phyloP scores from a whole-genome alignment of 2,888 invertebrate species.

The Chesias legatella region DNA sequence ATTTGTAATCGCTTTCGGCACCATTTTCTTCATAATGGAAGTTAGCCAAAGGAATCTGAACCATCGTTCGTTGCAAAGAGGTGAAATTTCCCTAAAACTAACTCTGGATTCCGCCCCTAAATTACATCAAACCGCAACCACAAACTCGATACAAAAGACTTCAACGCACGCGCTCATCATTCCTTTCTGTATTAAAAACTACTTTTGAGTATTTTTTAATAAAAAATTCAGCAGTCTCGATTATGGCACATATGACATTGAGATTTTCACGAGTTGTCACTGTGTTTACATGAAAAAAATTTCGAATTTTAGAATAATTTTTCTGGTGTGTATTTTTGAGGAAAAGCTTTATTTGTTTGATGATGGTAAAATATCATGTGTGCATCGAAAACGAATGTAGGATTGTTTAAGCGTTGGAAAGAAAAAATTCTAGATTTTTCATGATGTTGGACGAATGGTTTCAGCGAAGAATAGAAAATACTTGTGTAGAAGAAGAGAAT shows the following conservation, averaged over 20 bases:
- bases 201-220: slow-evolving; percentile 6
- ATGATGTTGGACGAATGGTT: slow-evolving; percentile 79
- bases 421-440: slow-evolving; percentile 49
- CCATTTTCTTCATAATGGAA: no score
- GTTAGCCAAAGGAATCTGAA: neutral
- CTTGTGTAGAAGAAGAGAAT: slow-evolving; percentile 53
- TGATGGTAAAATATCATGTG: slow-evolving; percentile 75
- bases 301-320: slow-evolving; percentile 70
- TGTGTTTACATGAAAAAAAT: slow-evolving; percentile 65
- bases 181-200: slow-evolving; percentile 13
- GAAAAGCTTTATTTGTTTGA: slow-evolving; percentile 72
- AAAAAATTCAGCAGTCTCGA: slow-evolving; percentile 30
- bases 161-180: slow-evolving; percentile 18
- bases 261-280: slow-evolving; percentile 56
- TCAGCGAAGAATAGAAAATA: slow-evolving; percentile 60
- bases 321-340: slow-evolving; percentile 76
- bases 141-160: slow-evolving; percentile 19
- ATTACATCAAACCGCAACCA: neutral
- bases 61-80: neutral
- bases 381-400: slow-evolving; percentile 55
- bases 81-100: neutral
- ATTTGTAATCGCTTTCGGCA: no score
- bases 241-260: slow-evolving; percentile 34
- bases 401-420: slow-evolving; percentile 52
- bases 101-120: slow-evolving; percentile 1